A percentile compares a stretch with the other conserved stretches of the same genome.
Conservation (phyloP, 2,888 invertebrate genomes). For the Oscheius sp. region DNA sequence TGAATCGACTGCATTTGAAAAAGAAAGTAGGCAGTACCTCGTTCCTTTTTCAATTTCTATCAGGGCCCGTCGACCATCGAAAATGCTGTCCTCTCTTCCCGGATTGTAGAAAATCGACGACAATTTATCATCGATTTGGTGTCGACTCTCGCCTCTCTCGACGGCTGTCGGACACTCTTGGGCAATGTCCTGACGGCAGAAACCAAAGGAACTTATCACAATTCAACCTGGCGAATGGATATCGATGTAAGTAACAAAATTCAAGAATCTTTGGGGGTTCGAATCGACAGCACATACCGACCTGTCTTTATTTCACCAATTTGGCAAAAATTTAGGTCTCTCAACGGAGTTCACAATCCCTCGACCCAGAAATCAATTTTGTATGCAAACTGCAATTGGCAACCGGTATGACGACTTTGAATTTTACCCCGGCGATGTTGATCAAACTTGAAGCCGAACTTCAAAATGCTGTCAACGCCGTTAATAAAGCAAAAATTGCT, state of each 20-base stretch:
- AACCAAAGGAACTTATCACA: slow-evolving; percentile 18
- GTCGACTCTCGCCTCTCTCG: background rate
- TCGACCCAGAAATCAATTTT: slow-evolving; percentile 1
- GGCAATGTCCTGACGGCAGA: background rate
- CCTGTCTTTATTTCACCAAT: background rate
- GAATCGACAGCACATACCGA: too few relatives aligned
- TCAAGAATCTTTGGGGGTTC: too few relatives aligned
- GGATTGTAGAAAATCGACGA: background rate
- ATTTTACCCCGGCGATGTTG: slow-evolving; percentile 23
- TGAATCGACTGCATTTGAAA: slow-evolving; percentile 19
- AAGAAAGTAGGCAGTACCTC: slow-evolving; percentile 1
- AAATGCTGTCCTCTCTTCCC: background rate
- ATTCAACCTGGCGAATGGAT: slow-evolving; percentile 26
- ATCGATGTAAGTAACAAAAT: slow-evolving; percentile 32
- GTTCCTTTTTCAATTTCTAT: background rate
- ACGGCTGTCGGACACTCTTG: slow-evolving; percentile 1
- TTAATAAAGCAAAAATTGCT: background rate
- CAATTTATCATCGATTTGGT: slow-evolving; percentile 16
- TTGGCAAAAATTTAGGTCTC: background rate
- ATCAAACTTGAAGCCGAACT: slow-evolving; percentile 19
- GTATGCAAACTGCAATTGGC: slow-evolving; percentile 9
- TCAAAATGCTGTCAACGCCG: slow-evolving; percentile 11
- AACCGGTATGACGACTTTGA: background rate
- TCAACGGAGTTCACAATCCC: background rate
- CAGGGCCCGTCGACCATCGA: slow-evolving; percentile 22